These are phyloP conservation scores for Panopea generosa DNA, from an alignment of 2,888 invertebrate species.

Conservation along the genomic window DNA sequence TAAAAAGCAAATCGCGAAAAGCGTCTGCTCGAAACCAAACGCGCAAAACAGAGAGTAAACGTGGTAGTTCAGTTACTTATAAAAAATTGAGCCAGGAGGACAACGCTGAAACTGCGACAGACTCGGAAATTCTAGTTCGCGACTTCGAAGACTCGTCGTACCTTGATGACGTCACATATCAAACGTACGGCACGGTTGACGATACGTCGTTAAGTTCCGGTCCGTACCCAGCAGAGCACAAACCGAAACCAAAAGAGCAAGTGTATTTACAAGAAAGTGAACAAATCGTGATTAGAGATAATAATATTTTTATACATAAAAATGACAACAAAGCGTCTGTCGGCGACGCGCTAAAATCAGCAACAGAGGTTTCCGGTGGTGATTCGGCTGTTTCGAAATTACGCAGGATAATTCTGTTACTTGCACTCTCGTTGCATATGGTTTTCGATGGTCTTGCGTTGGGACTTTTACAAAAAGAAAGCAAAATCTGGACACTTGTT, in stretches of 20 bases:
- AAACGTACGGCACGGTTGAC: conserved; percentile 35
- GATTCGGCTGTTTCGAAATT: conserved; percentile 18
- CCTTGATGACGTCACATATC: conserved; percentile 26
- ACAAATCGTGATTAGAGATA: background rate
- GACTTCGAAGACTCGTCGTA: conserved; percentile 39
- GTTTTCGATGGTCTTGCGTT: conserved; percentile 87
- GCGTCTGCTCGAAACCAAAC: no score
- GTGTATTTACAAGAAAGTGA: background rate
- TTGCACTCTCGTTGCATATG: conserved; percentile 87
- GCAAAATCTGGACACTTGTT: conserved; percentile 77
- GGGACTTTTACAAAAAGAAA: conserved; percentile 85
- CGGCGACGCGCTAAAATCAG: background rate
- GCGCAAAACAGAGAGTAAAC: no score
- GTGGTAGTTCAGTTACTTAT: background rate
- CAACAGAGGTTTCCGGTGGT: background rate
- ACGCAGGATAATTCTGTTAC: conserved; percentile 86
- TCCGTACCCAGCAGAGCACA: conserved; percentile 16
- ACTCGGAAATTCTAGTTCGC: background rate
- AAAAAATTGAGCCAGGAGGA: background rate
- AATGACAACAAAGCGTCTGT: background rate
- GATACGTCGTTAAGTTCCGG: conserved; percentile 6
- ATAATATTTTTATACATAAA: no score
- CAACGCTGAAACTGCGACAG: background rate
- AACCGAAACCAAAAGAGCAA: background rate
- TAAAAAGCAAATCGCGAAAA: no score